phyloP scores from a whole-genome alignment of 2,113 vertebrate genomes.

The Pelobates fuscus region DNA sequence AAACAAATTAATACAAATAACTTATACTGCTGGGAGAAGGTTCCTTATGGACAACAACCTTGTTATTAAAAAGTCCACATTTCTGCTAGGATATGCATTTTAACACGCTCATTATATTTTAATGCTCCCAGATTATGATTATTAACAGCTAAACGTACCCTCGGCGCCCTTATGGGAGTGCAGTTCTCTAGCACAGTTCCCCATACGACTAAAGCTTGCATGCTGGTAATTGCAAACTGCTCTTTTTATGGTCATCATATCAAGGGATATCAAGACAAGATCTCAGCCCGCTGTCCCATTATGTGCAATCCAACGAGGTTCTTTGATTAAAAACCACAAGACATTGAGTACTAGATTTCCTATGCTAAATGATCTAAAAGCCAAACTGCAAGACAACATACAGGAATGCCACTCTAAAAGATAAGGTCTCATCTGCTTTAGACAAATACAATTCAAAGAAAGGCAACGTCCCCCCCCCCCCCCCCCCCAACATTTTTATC shows the following conservation, averaged over 20 bases:
- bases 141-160: conserved; percentile 38
- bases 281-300: neutral
- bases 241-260: conserved; percentile 20
- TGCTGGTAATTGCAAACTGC: neutral
- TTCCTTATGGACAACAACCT: conserved; percentile 26
- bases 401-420: too few relatives aligned
- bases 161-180: conserved; percentile 6
- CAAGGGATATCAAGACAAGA: neutral
- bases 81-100: conserved; percentile 39
- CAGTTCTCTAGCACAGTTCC: neutral
- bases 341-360: neutral
- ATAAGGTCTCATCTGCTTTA: too few relatives aligned
- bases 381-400: neutral
- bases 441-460: too few relatives aligned
- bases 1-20: conserved; percentile 1
- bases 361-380: neutral
- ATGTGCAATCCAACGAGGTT: neutral
- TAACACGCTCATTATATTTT: conserved; percentile 45
- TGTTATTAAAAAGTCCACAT: conserved; percentile 13
- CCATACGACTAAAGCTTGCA: neutral
- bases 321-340: neutral
- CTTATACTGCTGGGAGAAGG: conserved; percentile 7
- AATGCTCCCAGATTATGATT: conserved; percentile 32
- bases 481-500: too few relatives aligned
- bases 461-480: too few relatives aligned